phyloP scores from a whole-genome alignment of 2,797 vertebrate species.

The Clangula hyemalis region DNA sequence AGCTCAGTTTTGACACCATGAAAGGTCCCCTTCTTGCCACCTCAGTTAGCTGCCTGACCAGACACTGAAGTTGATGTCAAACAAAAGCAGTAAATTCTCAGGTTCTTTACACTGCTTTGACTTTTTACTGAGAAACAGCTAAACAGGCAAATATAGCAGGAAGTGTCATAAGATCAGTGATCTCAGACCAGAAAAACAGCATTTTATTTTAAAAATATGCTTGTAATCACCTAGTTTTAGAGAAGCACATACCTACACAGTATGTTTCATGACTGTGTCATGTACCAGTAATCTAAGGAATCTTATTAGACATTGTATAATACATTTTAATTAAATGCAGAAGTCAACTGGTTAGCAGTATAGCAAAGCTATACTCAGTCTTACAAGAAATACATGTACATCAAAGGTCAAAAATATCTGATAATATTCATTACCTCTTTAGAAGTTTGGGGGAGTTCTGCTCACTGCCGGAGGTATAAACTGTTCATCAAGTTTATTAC shows the following conservation, averaged over 20 bases:
- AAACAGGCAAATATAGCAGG: not conserved
- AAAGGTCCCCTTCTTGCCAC: not conserved
- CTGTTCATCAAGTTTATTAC: not conserved
- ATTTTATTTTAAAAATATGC: not conserved
- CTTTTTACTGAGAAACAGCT: not conserved
- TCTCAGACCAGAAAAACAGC: not conserved
- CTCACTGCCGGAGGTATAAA: not conserved
- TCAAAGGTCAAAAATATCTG: not conserved
- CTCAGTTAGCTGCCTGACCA: not conserved
- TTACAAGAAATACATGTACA: not conserved
- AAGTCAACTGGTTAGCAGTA: not conserved
- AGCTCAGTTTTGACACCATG: fast-evolving
- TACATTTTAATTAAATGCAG: not conserved
- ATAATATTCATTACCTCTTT: not conserved
- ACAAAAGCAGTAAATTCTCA: not conserved
- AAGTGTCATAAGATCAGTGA: not conserved
- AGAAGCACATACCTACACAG: not conserved
- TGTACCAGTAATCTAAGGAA: not conserved
- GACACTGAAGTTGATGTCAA: not conserved
- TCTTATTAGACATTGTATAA: not conserved
- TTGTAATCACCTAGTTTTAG: not conserved
- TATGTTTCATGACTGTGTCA: not conserved
- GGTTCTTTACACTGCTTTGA: not conserved
- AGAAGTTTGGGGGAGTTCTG: not conserved
- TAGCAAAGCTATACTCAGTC: not conserved